phyloP scores from a whole-genome alignment of 2,113 vertebrate genomes.

The Sceloporus tristichus region DNA sequence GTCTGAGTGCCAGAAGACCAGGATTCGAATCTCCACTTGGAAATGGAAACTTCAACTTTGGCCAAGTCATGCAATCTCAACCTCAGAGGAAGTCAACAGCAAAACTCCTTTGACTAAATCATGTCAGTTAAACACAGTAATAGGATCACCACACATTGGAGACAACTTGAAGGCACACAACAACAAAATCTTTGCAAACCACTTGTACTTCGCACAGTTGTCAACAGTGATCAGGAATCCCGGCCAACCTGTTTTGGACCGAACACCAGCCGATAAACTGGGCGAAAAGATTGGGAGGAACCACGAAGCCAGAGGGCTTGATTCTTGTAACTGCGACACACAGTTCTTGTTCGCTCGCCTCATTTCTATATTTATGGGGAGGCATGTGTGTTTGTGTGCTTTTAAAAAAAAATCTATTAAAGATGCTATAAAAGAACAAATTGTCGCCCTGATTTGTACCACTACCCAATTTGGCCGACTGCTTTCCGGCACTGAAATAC shows the following conservation, averaged over 20 bases:
- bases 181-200: too few species aligned
- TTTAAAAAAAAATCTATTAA: slow-evolving; percentile 40
- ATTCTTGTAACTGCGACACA: not conserved
- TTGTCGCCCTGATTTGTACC: slow-evolving; percentile 42
- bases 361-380: not conserved
- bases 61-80: too few species aligned
- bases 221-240: too few species aligned
- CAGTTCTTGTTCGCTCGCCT: not conserved
- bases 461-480: slow-evolving; percentile 62
- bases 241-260: not conserved
- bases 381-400: slow-evolving; percentile 12
- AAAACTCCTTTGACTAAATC: too few species aligned
- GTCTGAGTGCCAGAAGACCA: too few species aligned
- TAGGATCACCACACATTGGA: too few species aligned
- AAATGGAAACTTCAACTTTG: too few species aligned
- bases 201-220: too few species aligned
- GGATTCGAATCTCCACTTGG: too few species aligned
- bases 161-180: too few species aligned
- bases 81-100: too few species aligned
- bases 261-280: not conserved
- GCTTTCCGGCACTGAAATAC: slow-evolving; percentile 76
- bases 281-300: not conserved
- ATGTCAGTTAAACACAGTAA: too few species aligned
- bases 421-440: slow-evolving; percentile 63
- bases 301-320: not conserved